These are phyloP conservation scores for Arenaria interpres DNA, from an alignment of 2,113 vertebrate species.

Conservation along the genomic window DNA sequence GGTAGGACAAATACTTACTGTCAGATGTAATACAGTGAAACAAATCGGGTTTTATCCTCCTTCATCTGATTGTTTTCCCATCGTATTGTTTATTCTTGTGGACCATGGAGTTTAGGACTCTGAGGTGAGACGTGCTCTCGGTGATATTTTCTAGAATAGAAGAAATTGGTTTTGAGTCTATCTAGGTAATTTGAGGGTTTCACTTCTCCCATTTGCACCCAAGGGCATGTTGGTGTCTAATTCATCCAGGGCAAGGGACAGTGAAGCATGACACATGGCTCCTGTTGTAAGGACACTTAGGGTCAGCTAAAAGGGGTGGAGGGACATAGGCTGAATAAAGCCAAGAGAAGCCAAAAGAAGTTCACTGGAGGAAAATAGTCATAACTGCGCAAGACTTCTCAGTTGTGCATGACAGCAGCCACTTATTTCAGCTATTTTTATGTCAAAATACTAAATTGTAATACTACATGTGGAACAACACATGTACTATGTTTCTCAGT, in stretches of 20 bases:
- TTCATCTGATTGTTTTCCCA: constrained; percentile 12
- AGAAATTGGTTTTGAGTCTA: background rate
- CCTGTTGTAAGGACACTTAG: background rate
- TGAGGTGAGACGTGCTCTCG: background rate
- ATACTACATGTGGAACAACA: background rate
- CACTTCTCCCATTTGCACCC: background rate
- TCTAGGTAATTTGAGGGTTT: background rate
- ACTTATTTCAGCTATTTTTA: background rate
- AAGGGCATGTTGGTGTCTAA: background rate
- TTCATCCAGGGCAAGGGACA: background rate
- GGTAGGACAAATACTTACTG: background rate
- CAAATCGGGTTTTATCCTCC: constrained; percentile 6
- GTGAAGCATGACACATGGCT: fast-evolving
- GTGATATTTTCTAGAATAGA: background rate
- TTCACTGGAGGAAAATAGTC: background rate
- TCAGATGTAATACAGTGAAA: constrained; percentile 14
- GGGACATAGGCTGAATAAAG: background rate
- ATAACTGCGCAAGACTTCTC: background rate
- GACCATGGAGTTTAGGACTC: background rate
- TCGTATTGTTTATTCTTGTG: background rate
- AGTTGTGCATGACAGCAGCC: background rate
- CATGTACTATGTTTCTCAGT: background rate
- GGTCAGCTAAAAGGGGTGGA: background rate
- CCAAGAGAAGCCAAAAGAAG: background rate
- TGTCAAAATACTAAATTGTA: background rate